These are phyloP conservation scores for Dufourea novaeangliae DNA, from an alignment of 1,140 invertebrate species.

Conservation along the genomic window DNA sequence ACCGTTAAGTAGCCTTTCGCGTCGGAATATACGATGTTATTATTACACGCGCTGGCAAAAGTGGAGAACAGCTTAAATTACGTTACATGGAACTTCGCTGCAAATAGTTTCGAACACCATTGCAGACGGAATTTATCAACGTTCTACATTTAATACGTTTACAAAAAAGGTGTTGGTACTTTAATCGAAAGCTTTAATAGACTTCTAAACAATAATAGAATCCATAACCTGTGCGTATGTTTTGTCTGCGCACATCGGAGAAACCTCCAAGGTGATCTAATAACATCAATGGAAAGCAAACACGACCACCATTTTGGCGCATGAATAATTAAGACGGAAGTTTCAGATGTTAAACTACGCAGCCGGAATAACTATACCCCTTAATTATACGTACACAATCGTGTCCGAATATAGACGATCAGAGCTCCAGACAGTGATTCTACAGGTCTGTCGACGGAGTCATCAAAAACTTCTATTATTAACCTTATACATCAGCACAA, in stretches of 20 bases:
- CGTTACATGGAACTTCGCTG: no score
- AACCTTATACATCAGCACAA: no score
- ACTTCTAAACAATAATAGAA: neutral
- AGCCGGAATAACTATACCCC: neutral
- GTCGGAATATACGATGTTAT: no score
- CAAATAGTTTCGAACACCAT: no score
- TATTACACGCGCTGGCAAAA: no score
- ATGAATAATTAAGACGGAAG: slow-evolving; percentile 4
- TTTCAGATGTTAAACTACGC: neutral
- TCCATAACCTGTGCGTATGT: neutral
- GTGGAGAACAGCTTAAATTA: no score
- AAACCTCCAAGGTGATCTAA: neutral
- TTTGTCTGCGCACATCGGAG: neutral
- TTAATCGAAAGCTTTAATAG: neutral
- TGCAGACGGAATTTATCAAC: no score
- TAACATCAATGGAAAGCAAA: neutral
- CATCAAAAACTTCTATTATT: no score
- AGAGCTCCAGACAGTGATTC: neutral
- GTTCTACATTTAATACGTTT: no score
- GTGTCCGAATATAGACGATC: neutral
- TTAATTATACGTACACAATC: neutral
- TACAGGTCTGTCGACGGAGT: no score
- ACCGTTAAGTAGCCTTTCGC: no score
- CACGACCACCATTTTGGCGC: neutral
- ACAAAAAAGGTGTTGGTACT: neutral